Base-by-base conservation (phyloP, 2,888 invertebrate genomes). In the Teinopalpus imperialis region DNA sequence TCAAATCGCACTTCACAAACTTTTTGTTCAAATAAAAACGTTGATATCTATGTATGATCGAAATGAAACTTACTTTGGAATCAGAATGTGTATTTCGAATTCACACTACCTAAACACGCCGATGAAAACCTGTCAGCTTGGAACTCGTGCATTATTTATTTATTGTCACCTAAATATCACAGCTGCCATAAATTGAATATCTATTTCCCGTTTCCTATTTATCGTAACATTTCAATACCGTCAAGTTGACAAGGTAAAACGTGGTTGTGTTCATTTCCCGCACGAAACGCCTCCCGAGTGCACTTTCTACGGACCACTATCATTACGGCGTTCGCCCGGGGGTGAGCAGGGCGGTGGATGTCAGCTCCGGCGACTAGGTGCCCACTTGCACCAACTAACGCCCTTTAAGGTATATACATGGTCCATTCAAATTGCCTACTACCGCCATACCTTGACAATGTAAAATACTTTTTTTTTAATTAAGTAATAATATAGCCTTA, bases 241-340 rank as follows among this genome's bases (percentile, higher is more conserved):
- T 39, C 44, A 39, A 32, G 13, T 13, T 45, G 44, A 45, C 44
- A 32, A 27, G 44, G 27, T 45, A 45, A 45, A 31, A 9, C 30
- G 14, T 12, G 16, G 12, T 37, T 6, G 31, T 12, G 18, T 37
- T 27, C 24, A 36, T 30, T 43, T 36, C 23, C 43, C 43, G 27
- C 2, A 9, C 13, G 31, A 2, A 20, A 30, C 42, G 21, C 43
- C 37, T 27, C 37, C 45, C 43, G 49, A 59, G 57, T 57, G 63
- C 63, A 64, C 74, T 76, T 76, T 76, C 76, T 72, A 68, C 49
- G 49, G 58, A 71, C 59, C 61, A 65, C 74, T 74, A 69, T 74
- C 54, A 73, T 76, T 74, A 74, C 53, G 52, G 41, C 55, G 45
- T 34, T 40, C 43, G 51, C 51, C 49, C 54, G 56, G 58, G 61